These are phyloP conservation scores for Buceros bicornis DNA, from an alignment of 2,797 vertebrate genomes.

Conservation along the genomic window DNA sequence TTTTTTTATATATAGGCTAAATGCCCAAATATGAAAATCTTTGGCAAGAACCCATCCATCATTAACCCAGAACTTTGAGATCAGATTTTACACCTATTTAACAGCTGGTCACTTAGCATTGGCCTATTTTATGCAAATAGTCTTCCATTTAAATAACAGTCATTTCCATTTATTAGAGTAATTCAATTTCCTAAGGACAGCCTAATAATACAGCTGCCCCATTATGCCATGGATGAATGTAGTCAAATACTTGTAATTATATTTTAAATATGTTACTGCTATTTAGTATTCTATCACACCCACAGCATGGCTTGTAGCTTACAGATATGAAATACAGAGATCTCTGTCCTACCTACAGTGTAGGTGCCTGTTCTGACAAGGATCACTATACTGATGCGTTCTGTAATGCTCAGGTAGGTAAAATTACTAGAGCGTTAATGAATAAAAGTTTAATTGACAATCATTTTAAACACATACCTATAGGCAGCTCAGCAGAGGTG, in stretches of 20 bases:
- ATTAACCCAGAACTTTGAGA: background rate
- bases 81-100: slow-evolving; percentile 31
- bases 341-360: background rate
- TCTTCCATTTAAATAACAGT: slow-evolving; percentile 24
- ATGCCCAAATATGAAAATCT: background rate
- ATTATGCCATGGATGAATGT: slow-evolving; percentile 25
- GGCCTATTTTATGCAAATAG: slow-evolving; percentile 45
- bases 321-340: background rate
- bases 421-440: background rate
- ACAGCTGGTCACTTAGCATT: background rate
- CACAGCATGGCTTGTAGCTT: background rate
- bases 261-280: slow-evolving; percentile 37
- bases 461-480: background rate
- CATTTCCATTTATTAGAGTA: slow-evolving; percentile 53
- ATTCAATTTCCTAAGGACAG: slow-evolving; percentile 40
- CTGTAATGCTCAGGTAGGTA: background rate
- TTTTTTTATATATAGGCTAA: background rate
- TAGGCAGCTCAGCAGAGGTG: background rate
- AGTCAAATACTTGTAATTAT: slow-evolving; percentile 15
- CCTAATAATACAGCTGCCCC: slow-evolving; percentile 47
- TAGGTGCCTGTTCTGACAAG: background rate
- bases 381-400: background rate
- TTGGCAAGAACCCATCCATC: background rate
- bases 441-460: background rate
- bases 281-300: slow-evolving; percentile 1